phyloP scores from a whole-genome alignment of 2,797 vertebrate species.

The Cottoperca gobio region DNA sequence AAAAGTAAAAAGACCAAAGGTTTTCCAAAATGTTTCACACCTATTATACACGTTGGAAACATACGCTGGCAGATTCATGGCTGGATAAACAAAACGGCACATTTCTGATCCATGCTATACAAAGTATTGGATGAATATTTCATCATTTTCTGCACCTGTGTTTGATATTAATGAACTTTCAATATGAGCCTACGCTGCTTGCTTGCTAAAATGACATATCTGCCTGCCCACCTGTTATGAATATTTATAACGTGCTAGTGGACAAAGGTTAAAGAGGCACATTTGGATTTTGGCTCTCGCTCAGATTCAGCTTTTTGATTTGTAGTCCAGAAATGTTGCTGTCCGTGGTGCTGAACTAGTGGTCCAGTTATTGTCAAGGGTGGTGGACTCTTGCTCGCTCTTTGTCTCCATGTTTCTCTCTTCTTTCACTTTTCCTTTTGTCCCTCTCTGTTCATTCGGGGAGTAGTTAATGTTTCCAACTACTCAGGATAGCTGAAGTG shows the following conservation, averaged over 20 bases:
- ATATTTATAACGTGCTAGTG: conserved; percentile 62
- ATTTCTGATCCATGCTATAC: conserved; percentile 23
- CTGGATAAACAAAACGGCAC: conserved; percentile 46
- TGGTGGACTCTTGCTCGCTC: not conserved
- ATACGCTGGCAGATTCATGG: conserved; percentile 34
- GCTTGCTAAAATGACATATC: conserved; percentile 60
- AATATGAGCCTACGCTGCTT: conserved; percentile 37
- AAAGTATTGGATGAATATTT: conserved; percentile 63
- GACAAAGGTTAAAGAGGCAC: conserved; percentile 64
- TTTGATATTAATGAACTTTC: conserved; percentile 73
- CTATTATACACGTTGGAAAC: conserved; percentile 30
- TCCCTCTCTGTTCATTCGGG: conserved; percentile 1
- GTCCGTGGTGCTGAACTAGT: conserved; percentile 76
- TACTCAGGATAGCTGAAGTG: conserved; percentile 9
- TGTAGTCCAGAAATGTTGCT: conserved; percentile 54
- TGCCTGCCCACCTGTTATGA: conserved; percentile 61
- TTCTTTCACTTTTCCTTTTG: conserved; percentile 12
- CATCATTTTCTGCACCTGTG: conserved; percentile 45
- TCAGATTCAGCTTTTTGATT: conserved; percentile 23
- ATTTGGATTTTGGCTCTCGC: conserved; percentile 50
- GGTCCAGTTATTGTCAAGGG: conserved; percentile 2
- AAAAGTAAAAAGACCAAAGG: conserved; percentile 18
- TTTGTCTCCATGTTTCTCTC: not conserved
- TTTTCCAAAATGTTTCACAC: conserved; percentile 27
- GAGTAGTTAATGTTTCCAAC: conserved; percentile 27